Conservation (phyloP, 1,140 invertebrate genomes). For the Drosophila bipectinata region DNA sequence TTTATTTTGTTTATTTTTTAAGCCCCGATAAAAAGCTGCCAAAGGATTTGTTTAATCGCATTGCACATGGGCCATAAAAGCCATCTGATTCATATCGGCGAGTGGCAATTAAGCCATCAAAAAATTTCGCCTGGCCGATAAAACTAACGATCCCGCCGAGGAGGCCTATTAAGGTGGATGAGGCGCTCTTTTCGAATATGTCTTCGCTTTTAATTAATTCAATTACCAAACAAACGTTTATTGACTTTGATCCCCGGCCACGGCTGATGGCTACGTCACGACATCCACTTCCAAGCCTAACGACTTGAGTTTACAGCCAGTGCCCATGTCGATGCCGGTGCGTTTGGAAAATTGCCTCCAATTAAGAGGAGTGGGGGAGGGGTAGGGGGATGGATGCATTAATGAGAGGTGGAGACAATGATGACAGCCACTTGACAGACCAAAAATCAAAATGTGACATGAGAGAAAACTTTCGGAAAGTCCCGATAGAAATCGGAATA, state of each 20-base stretch:
- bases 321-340: conserved; percentile 6
- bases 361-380: conserved; percentile 32
- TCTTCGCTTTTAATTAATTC: conserved; percentile 64
- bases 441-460: conserved; percentile 61
- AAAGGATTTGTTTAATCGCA: not conserved
- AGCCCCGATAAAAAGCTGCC: not conserved
- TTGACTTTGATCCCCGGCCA: conserved; percentile 53
- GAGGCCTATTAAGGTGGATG: conserved; percentile 8
- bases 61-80: conserved; percentile 20
- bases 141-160: conserved; percentile 26
- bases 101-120: conserved; percentile 35
- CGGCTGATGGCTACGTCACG: conserved; percentile 39
- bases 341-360: conserved; percentile 59
- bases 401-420: conserved; percentile 33
- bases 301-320: conserved; percentile 31
- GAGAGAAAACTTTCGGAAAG: conserved; percentile 5
- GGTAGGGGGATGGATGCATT: conserved; percentile 25
- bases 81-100: conserved; percentile 35
- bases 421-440: conserved; percentile 60
- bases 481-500: not conserved
- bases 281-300: conserved; percentile 39
- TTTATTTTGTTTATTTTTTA: not conserved
- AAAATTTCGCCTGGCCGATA: conserved; percentile 25
- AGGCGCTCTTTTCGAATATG: conserved; percentile 16
- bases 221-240: conserved; percentile 68